phyloP scores from a whole-genome alignment of 1,140 invertebrate genomes.

The Macrosteles quadrilineatus region DNA sequence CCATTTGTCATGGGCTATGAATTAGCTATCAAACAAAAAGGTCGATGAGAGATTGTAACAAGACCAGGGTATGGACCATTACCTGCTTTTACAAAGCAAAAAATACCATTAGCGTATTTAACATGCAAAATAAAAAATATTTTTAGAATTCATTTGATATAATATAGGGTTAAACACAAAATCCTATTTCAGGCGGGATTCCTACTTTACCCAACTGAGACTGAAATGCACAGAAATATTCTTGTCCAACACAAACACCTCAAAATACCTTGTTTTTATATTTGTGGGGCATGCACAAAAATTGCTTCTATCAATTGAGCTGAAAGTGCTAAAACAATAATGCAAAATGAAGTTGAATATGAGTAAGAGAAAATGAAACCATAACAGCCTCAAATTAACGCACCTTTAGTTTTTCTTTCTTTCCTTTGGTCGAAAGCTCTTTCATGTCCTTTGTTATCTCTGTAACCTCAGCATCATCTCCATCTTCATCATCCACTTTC shows the following conservation, averaged over 20 bases:
- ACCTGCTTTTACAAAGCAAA: no score
- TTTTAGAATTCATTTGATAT: no score
- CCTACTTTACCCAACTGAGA: background rate
- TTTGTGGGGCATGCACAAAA: background rate
- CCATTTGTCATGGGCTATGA: no score
- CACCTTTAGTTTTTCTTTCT: slow-evolving; percentile 45
- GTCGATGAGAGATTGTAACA: no score
- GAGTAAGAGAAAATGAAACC: background rate
- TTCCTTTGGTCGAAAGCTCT: slow-evolving; percentile 46
- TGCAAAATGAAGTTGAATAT: background rate
- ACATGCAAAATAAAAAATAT: no score
- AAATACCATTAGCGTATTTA: no score
- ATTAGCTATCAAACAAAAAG: no score
- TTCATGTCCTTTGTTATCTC: slow-evolving; percentile 46
- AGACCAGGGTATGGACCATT: no score
- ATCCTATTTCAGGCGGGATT: background rate
- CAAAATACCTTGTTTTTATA: background rate
- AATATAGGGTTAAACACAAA: background rate
- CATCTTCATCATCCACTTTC: slow-evolving; percentile 39
- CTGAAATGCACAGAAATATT: background rate
- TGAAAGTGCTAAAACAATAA: background rate
- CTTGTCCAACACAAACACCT: background rate
- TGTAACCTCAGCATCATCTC: slow-evolving; percentile 45
- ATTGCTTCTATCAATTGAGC: background rate
- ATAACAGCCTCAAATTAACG: background rate